Evolutionary conservation across 2,888 invertebrate species (phyloP).

Genomic region (Dascillus cervinus): DNA sequence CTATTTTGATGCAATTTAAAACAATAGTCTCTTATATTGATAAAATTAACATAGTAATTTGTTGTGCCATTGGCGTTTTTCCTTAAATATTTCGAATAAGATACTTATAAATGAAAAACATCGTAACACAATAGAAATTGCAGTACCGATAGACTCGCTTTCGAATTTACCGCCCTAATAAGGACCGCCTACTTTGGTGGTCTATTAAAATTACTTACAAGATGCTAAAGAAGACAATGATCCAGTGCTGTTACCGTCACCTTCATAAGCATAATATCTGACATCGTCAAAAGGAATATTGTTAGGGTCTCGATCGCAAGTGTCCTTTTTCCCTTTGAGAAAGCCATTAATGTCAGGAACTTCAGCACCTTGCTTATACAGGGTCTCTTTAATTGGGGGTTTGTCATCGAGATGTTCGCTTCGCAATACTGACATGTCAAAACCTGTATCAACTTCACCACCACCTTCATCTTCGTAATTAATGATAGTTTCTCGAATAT

Average conservation of each 20-base stretch:
- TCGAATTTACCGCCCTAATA: too few species aligned
- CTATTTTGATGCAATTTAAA: too few species aligned
- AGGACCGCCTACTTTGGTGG: too few species aligned
- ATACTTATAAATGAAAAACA: too few species aligned
- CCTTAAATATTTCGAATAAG: too few species aligned
- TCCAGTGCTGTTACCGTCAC: constrained; percentile 85
- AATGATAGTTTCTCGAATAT: constrained; percentile 94
- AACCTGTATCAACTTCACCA: constrained; percentile 93
- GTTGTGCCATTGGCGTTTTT: too few species aligned
- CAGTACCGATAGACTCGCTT: too few species aligned
- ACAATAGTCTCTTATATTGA: too few species aligned
- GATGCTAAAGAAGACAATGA: constrained; percentile 89
- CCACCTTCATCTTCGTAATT: constrained; percentile 98
- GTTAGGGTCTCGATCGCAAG: constrained; percentile 85
- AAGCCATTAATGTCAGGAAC: constrained; percentile 83
- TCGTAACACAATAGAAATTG: too few species aligned
- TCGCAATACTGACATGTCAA: constrained; percentile 75
- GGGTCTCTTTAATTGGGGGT: constrained; percentile 33
- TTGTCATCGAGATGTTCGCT: constrained; percentile 31
- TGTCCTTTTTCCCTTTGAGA: constrained; percentile 80
- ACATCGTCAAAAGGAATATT: constrained; percentile 93
- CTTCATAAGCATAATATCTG: constrained; percentile 96
- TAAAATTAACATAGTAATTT: too few species aligned
- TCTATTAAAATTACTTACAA: constrained; percentile 51
- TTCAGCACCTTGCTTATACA: constrained; percentile 40